A percentile compares a stretch with the other conserved stretches of the same genome.
Conservation (phyloP, 2,888 invertebrate genomes). For the Latrodectus hesperus region DNA sequence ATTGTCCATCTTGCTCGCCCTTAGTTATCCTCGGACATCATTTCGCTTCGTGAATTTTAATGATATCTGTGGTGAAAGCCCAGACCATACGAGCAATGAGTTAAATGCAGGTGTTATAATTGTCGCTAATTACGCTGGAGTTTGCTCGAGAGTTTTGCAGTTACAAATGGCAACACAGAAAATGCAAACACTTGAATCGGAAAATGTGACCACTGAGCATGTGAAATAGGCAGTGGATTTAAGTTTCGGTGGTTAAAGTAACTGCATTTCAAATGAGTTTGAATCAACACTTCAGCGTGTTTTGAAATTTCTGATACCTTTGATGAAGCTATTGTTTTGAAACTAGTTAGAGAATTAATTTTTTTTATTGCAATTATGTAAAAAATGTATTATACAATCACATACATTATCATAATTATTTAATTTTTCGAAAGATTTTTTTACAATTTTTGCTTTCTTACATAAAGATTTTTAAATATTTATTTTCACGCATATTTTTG, state of each 20-base stretch:
- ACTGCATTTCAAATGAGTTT: not conserved
- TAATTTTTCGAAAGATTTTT: too few species aligned
- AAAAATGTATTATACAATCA: too few species aligned
- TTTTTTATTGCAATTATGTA: too few species aligned
- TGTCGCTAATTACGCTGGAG: conserved; percentile 32
- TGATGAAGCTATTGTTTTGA: too few species aligned
- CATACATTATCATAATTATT: too few species aligned
- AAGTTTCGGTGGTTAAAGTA: not conserved
- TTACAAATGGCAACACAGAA: conserved; percentile 31
- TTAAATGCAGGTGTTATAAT: conserved; percentile 42
- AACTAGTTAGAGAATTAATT: too few species aligned
- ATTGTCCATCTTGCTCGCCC: conserved; percentile 31
- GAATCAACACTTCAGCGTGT: too few species aligned
- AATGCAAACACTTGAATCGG: conserved; percentile 8
- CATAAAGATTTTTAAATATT: too few species aligned
- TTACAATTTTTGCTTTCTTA: too few species aligned
- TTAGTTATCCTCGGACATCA: not conserved
- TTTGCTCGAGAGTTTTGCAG: not conserved
- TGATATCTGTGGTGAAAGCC: conserved; percentile 3
- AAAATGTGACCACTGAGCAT: not conserved
- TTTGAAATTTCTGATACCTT: too few species aligned
- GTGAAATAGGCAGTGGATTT: not conserved
- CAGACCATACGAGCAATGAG: not conserved
- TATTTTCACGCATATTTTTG: too few species aligned
- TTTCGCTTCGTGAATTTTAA: conserved; percentile 18